Evolutionary conservation across 2,113 vertebrate species (phyloP), one percentile per base, ranked within the genome.

Genomic region (Carettochelys insculpta): DNA sequence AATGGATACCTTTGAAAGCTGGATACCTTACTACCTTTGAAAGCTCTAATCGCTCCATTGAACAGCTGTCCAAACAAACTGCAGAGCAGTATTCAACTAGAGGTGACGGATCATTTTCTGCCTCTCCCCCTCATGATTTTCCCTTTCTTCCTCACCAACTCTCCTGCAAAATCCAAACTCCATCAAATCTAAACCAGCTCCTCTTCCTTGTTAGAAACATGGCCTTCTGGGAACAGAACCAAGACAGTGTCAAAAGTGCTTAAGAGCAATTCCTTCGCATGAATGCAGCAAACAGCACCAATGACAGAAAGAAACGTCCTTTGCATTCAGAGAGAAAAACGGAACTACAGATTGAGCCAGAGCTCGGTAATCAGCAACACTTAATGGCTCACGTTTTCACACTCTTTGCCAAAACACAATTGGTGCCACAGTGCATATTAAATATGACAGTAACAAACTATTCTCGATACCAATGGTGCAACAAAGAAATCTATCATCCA

Each of bases 71-170:
- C 25, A 48, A 73, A 41, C 71, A 78, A 48, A 50, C 24, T 27
- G 38, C 83, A 31, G 38, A 19, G 17, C 8, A 31, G 1, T 31
- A 20, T 8, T 1, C 3, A 1, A 29, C 3, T 52, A 7, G 79
- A 80, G 45, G 10, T 75, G 76, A 5, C 3, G 51, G 34, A 13
- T 1, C 27, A n/a, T 3, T 0, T n/a, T 0, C n/a, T n/a, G n/a
- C n/a, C n/a, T 0, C 47, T 24, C 80, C 54, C 77, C n/a, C n/a
- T n/a, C n/a, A n/a, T n/a, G n/a, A n/a, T n/a, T n/a, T 58, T 11
- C 43, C 13, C 17, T 65, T 9, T 10, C 25, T 10, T 19, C 48
- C 34, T 22, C 51, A 20, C 50, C 19, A 50, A 45, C 10, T 27
- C 54, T n/a, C 45, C 5, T 29, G 24, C 24, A 52, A 80, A 38